Base-by-base conservation (phyloP, 2,113 vertebrate genomes). In the Podiceps cristatus region DNA sequence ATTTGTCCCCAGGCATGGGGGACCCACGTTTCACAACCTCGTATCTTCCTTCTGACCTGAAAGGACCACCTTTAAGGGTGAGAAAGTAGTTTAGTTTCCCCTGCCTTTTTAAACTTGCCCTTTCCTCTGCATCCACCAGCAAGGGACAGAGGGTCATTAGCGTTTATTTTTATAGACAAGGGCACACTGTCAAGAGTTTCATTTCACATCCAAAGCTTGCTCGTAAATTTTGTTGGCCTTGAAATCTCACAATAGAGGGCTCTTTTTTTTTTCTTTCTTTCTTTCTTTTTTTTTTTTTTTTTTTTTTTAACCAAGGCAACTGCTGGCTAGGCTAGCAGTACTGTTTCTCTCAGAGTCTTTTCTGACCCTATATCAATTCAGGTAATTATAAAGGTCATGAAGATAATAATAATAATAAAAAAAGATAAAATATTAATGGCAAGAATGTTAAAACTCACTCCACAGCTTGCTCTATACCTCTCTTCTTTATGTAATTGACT, bases 31-130 rank as follows among this genome's bases (percentile, higher is more conserved):
- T 12, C 60, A 76, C 59, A 74, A 60, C 71, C 66, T 49, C 9
- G 0, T 45, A 40, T 40, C 79, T 95, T 94, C 81, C 35, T 37
- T 78, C 60, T 96, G 95, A 96, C 93, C 94, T 88, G 88, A 95
- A 96, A 96, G 87, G 93, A 96, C 93, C 95, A 97, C 96, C 96
- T 97, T 93, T 94, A 97, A 93, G 86, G 74, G 91, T 83, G 72
- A 93, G 84, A 81, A 91, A 82, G 66, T 19, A 68, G 56, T 86
- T 95, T 60, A 52, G 56, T 68, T 92, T 94, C 75, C 27, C 0
- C 13, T 45, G 58, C 58, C 71, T 92, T 96, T 84, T 72, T 63
- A 64, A 94, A 83, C 37, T 73, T 87, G 44, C 45, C 77, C 68
- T 96, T 93, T 94, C 92, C 88, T 91, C 85, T 92, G 63, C 35